Evolutionary conservation across 2,888 invertebrate genomes (phyloP).

Genomic region (Diogma glabrata): DNA sequence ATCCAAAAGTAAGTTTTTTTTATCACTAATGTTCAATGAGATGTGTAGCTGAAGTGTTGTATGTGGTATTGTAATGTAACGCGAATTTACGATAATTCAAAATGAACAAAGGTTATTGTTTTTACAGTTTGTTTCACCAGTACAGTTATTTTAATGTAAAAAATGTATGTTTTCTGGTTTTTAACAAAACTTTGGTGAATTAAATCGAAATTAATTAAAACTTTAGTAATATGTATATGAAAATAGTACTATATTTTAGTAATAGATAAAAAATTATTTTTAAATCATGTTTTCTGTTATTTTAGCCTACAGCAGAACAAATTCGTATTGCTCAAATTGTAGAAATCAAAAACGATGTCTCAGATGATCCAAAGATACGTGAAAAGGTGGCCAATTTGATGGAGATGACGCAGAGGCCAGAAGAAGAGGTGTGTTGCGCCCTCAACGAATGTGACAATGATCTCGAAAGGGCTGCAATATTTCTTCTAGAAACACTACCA

Average conservation of each 20-base stretch:
- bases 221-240: too few relatives aligned
- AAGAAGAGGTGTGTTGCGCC: slow-evolving; percentile 85
- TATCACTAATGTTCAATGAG: neutral
- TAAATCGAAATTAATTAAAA: too few relatives aligned
- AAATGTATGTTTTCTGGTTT: too few relatives aligned
- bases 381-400: slow-evolving; percentile 69
- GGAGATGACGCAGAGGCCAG: slow-evolving; percentile 80
- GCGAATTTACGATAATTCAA: neutral
- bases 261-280: neutral
- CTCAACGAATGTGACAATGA: slow-evolving; percentile 90
- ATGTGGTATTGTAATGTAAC: neutral
- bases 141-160: too few relatives aligned
- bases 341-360: slow-evolving; percentile 49
- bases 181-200: too few relatives aligned
- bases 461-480: slow-evolving; percentile 51
- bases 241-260: too few relatives aligned
- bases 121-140: too few relatives aligned
- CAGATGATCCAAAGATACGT: slow-evolving; percentile 49
- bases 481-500: slow-evolving; percentile 35
- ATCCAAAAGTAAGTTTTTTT: slow-evolving; percentile 35
- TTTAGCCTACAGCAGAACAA: slow-evolving; percentile 71
- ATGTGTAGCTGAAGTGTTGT: neutral
- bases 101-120: slow-evolving; percentile 3
- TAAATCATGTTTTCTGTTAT: slow-evolving; percentile 11
- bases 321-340: slow-evolving; percentile 75